Percentiles rank a stretch among this genome's conserved stretches.
These are phyloP conservation scores for Neotoma lepida DNA, from an alignment of 2,113 vertebrate species.

Conservation along the genomic window DNA sequence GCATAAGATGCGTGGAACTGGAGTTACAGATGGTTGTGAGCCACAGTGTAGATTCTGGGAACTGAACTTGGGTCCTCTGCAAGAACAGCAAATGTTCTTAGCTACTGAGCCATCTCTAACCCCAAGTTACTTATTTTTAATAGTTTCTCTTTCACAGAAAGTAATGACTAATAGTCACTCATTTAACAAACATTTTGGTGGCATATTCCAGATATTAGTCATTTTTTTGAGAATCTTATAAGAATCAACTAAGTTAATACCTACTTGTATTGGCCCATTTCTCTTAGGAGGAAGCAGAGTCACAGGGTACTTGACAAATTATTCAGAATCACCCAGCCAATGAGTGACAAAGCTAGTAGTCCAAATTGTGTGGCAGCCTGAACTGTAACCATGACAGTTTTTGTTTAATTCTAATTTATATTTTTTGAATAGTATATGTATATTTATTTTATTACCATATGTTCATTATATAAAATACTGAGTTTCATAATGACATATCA, in stretches of 20 bases:
- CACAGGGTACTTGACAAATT: neutral
- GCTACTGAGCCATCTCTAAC: neutral
- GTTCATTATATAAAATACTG: neutral
- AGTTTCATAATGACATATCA: neutral
- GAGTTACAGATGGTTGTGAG: neutral
- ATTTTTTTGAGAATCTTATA: slow-evolving; percentile 26
- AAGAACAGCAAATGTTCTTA: neutral
- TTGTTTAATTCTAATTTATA: neutral
- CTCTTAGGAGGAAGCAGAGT: slow-evolving; percentile 31
- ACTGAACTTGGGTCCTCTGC: neutral
- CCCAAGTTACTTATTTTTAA: neutral
- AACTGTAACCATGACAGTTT: neutral
- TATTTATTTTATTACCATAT: neutral
- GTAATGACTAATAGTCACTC: neutral
- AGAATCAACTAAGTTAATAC: neutral
- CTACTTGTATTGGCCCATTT: slow-evolving; percentile 10
- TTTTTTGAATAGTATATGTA: neutral
- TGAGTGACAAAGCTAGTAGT: neutral
- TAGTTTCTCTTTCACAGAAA: slow-evolving; percentile 47
- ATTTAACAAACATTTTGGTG: slow-evolving; percentile 39
- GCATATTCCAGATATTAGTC: neutral
- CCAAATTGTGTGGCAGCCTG: neutral
- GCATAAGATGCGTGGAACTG: neutral
- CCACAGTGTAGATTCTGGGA: neutral
- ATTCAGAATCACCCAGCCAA: neutral